phyloP scores from a whole-genome alignment of 2,888 invertebrate species.

The Drepanosiphum platanoidis region DNA sequence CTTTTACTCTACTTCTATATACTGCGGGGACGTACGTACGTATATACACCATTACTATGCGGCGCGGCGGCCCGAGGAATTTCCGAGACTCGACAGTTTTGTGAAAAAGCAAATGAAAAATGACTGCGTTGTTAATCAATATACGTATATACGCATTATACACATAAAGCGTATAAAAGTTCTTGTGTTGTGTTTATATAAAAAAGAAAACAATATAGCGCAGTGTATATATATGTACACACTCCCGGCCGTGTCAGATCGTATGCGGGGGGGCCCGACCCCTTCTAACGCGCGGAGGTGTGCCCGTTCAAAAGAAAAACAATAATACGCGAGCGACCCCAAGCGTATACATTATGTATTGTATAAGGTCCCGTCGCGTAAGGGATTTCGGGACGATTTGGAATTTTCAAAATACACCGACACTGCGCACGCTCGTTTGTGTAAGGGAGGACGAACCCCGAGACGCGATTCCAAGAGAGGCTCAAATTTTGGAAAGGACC shows the following conservation, averaged over 20 bases:
- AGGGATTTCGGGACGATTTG: background rate
- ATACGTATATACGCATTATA: background rate
- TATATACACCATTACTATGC: no score
- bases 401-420: background rate
- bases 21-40: no score
- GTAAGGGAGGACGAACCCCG: no score
- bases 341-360: background rate
- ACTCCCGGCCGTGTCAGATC: background rate
- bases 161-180: background rate
- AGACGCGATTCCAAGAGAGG: no score
- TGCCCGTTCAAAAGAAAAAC: background rate
- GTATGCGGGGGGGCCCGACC: background rate
- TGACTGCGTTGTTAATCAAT: slow-evolving; percentile 32
- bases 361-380: background rate
- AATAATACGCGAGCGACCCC: slow-evolving; percentile 21
- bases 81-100: slow-evolving; percentile 9
- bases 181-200: background rate
- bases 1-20: background rate
- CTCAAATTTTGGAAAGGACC: no score
- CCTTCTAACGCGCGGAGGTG: background rate
- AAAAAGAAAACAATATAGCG: background rate
- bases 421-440: background rate
- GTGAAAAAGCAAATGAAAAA: slow-evolving; percentile 19
- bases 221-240: background rate
- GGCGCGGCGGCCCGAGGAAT: slow-evolving; percentile 17